Evolutionary conservation across 2,797 vertebrate genomes (phyloP).

Genomic region (Enteromius fasciolatus): DNA sequence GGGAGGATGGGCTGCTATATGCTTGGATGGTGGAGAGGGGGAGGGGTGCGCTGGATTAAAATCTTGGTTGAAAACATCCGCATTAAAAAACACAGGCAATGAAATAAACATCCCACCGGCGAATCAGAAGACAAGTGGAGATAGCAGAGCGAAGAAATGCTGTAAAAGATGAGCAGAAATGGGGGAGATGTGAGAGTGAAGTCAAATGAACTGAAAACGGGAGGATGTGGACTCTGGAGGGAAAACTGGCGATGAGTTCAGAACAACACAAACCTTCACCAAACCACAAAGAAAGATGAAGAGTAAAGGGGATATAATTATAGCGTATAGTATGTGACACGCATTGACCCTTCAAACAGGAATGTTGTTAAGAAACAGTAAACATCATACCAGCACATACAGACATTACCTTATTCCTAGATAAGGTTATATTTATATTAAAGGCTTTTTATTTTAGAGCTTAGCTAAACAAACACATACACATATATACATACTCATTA

Average conservation of each 20-base stretch:
- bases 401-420: no score
- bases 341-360: neutral
- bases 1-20: constrained; percentile 29
- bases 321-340: neutral
- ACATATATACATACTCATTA: no score
- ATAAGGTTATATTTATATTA: neutral
- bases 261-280: neutral
- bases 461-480: neutral
- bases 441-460: neutral
- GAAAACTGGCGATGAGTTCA: constrained; percentile 10
- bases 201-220: constrained; percentile 21
- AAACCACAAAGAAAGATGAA: neutral
- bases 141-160: constrained; percentile 39
- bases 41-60: constrained; percentile 49
- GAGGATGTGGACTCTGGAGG: neutral
- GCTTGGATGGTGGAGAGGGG: constrained; percentile 37
- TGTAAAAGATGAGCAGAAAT: constrained; percentile 38
- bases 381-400: neutral
- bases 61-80: constrained; percentile 51
- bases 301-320: neutral
- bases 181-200: constrained; percentile 27
- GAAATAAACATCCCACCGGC: constrained; percentile 54
- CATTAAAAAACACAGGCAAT: constrained; percentile 54
- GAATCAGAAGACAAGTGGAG: constrained; percentile 51
- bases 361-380: neutral